These are phyloP conservation scores for Addax nasomaculatus DNA, from an alignment of 2,113 vertebrate species.

Conservation along the genomic window DNA sequence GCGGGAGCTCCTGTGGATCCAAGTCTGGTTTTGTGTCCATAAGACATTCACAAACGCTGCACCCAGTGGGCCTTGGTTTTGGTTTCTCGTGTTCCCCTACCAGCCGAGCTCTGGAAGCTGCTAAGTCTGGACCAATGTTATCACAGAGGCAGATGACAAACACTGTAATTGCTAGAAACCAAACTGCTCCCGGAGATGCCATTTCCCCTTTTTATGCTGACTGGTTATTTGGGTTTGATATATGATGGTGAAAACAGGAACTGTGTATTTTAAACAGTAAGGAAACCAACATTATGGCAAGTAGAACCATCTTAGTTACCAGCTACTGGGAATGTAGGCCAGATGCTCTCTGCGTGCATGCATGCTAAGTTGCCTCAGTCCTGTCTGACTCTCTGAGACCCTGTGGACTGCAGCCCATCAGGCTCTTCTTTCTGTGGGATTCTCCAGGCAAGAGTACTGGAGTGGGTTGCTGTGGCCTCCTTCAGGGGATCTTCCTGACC, in stretches of 20 bases:
- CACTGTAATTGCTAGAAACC: background rate
- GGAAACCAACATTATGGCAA: background rate
- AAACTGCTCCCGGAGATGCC: background rate
- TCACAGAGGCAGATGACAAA: background rate
- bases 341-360: background rate
- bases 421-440: background rate
- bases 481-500: background rate
- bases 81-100: background rate
- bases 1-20: rapidly evolving
- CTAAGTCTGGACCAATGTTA: background rate
- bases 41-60: background rate
- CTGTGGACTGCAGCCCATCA: background rate
- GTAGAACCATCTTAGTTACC: background rate
- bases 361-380: background rate
- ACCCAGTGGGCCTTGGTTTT: background rate
- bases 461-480: background rate
- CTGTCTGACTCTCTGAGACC: background rate
- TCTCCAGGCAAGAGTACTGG: background rate
- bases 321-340: rapidly evolving
- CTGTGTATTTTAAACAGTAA: background rate
- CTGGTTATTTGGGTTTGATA: background rate
- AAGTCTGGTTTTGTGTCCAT: background rate
- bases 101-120: background rate
- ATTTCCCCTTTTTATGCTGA: background rate
- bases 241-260: background rate